Percentiles rank a stretch among this genome's conserved stretches.
Evolutionary conservation across 2,888 invertebrate genomes (phyloP).

Genomic region (Dilophus febrilis): DNA sequence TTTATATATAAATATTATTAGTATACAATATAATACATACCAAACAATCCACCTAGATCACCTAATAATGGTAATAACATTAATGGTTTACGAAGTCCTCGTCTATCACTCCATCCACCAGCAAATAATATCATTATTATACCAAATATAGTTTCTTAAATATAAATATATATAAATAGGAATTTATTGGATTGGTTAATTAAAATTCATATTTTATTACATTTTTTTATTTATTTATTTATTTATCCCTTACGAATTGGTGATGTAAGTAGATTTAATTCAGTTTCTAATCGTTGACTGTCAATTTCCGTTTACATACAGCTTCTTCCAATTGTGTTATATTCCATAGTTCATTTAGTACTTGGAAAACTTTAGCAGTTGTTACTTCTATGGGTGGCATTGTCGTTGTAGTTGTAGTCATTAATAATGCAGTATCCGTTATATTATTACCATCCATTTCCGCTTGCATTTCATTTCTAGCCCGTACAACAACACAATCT

Average conservation of each 20-base stretch:
- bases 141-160: constrained; percentile 7
- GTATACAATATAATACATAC: constrained; percentile 15
- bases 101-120: constrained; percentile 29
- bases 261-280: constrained; percentile 25
- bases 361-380: not conserved
- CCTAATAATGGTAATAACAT: constrained; percentile 27
- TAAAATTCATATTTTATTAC: no score
- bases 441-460: no score
- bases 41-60: constrained; percentile 20
- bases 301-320: constrained; percentile 28
- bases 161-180: not conserved
- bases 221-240: no score
- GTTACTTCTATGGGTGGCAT: not conserved
- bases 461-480: constrained; percentile 14
- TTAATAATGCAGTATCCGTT: not conserved
- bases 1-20: no score
- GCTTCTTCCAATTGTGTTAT: not conserved
- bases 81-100: constrained; percentile 27
- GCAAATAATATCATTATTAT: constrained; percentile 27
- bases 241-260: constrained; percentile 22
- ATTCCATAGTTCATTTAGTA: not conserved
- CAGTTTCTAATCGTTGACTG: constrained; percentile 23
- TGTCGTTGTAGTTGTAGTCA: not conserved
- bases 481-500: constrained; percentile 20
- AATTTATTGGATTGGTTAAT: not conserved